Conservation (phyloP, 2,797 vertebrate genomes). For the Brotula barbata region DNA sequence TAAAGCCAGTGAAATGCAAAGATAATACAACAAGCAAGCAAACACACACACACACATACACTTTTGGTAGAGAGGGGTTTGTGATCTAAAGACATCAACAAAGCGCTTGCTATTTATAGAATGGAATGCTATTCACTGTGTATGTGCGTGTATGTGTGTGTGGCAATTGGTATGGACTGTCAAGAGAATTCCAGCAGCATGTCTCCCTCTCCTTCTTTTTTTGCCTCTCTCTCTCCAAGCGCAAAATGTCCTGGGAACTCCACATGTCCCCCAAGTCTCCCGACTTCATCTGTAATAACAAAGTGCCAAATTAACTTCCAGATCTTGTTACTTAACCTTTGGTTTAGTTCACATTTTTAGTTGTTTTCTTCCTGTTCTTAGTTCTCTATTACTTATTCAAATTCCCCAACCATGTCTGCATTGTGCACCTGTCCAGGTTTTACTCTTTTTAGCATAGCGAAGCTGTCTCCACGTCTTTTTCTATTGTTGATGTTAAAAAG, state of each 20-base stretch:
- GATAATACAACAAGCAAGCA: conserved; percentile 30
- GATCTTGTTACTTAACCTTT: conserved; percentile 1
- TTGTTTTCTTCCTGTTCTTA: no score
- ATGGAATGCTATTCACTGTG: conserved; percentile 42
- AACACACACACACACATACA: conserved; percentile 14
- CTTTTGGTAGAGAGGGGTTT: conserved; percentile 6
- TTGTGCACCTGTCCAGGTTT: conserved; percentile 16
- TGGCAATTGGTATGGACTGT: conserved; percentile 42
- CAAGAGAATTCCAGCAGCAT: conserved; percentile 60
- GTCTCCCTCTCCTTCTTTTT: conserved; percentile 11
- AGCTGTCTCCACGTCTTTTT: conserved; percentile 12
- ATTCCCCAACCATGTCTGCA: conserved; percentile 16
- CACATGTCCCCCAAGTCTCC: conserved; percentile 48
- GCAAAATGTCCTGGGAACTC: conserved; percentile 72
- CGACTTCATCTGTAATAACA: conserved; percentile 34
- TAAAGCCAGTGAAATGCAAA: conserved; percentile 41
- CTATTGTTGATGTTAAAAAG: not conserved
- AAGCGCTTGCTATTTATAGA: conserved; percentile 68
- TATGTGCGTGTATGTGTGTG: conserved; percentile 11
- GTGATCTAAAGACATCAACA: conserved; percentile 60
- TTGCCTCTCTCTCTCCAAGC: conserved; percentile 34
- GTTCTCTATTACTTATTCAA: no score
- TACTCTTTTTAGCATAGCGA: conserved; percentile 27
- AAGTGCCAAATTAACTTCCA: conserved; percentile 45
- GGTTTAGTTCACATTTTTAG: no score